phyloP scores from a whole-genome alignment of 2,797 vertebrate species.

The Molossus alvarezi region DNA sequence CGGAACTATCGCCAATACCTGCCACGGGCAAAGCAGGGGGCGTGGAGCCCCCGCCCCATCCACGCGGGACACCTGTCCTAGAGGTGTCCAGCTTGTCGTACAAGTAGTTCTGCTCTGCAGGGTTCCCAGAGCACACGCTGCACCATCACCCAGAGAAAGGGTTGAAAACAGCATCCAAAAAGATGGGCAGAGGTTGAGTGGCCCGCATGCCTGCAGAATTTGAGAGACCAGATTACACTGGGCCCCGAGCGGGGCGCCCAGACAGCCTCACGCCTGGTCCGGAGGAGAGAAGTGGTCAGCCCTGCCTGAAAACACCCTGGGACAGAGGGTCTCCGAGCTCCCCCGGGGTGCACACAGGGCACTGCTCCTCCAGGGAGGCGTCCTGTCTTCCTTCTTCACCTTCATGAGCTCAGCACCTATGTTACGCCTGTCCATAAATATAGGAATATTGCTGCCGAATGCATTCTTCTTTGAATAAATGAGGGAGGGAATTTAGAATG shows the following conservation, averaged over 20 bases:
- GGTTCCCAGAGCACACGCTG: background rate
- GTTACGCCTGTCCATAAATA: background rate
- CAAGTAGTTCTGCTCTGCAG: background rate
- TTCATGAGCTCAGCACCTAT: background rate
- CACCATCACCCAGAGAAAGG: background rate
- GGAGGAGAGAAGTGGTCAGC: background rate
- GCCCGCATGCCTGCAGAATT: background rate
- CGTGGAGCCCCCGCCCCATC: background rate
- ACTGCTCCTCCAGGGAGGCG: fast-evolving
- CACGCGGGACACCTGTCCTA: too few relatives aligned
- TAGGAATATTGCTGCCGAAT: background rate
- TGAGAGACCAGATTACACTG: background rate
- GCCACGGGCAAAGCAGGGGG: fast-evolving
- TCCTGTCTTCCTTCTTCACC: background rate
- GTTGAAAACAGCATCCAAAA: background rate
- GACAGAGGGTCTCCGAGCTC: fast-evolving
- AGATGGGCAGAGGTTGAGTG: background rate
- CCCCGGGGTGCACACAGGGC: fast-evolving
- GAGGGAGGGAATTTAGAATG: background rate
- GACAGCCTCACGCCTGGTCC: background rate
- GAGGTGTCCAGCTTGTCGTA: background rate
- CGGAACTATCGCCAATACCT: background rate
- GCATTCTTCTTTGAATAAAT: background rate
- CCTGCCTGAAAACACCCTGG: fast-evolving
- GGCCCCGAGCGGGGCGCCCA: background rate